Base-by-base conservation (phyloP, 2,888 invertebrate species). In the Troides oblongomaculatus region DNA sequence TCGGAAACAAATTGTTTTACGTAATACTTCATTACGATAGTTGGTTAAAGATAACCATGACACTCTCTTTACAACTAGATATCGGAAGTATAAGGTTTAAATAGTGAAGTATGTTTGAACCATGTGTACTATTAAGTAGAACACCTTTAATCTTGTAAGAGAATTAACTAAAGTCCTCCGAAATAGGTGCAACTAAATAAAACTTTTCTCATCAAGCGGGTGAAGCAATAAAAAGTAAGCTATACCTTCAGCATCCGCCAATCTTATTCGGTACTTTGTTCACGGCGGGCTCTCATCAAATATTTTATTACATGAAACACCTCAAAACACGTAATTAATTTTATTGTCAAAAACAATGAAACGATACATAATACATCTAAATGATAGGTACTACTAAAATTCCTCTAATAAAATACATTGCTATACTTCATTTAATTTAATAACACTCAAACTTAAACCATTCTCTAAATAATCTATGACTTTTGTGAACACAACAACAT, bases 401-500 rank as follows among this genome's bases (percentile, higher is more conserved):
- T 39, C 30, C 53, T 43, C n/a, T 8, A 4, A 21, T 36, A 12
- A 53, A 21, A 2, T 36, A 50, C 25, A 36, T 59, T 62, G 60
- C 62, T 68, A 71, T 5, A 74, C 65, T 66, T 74, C 74, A 70
- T 75, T 77, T 61, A 64, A 60, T 65, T 70, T 73, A 18, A 69
- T 71, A 8, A 70, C 65, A 65, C 72, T 76, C n/a, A 63, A 66
- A 50, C 71, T 71, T 50, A 79, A 70, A 8, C 78, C 81, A 50
- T 78, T 76, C 68, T 78, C 72, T 60, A 89, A 77, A 71, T 79
- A 81, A 17, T 85, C 77, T 4, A 87, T 62, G 39, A 88, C 71
- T 81, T 84, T 87, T 17, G 70, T 68, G 72, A 83, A 88, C 0
- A 89, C 77, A 39, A 83, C 62, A 25, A 61, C 71, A 39, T 83